phyloP scores from a whole-genome alignment of 92 coral and sea anemone genomes.

The Phymanthus crucifer region DNA sequence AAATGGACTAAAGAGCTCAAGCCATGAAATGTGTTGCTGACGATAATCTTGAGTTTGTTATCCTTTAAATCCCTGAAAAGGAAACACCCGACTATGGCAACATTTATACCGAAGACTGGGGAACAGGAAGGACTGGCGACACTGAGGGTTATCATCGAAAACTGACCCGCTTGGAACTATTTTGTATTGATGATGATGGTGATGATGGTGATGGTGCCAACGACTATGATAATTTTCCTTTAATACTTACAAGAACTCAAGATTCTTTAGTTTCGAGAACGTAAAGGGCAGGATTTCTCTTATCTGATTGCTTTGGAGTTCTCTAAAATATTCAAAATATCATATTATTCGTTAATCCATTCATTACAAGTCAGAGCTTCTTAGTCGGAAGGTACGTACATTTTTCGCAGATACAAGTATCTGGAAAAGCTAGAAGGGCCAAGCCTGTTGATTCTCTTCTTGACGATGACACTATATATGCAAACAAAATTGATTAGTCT shows the following conservation, averaged over 20 bases:
- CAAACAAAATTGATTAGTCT: neutral
- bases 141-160: too few species aligned
- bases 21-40: conserved; percentile 62
- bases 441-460: conserved; percentile 36
- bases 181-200: too few species aligned
- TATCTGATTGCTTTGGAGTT: conserved; percentile 54
- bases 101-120: neutral
- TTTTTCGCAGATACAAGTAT: conserved; percentile 42
- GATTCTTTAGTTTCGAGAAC: conserved; percentile 44
- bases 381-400: conserved; percentile 47
- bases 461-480: conserved; percentile 19
- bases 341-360: neutral
- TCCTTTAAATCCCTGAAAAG: conserved; percentile 38
- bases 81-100: neutral
- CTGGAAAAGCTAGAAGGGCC: conserved; percentile 62
- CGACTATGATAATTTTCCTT: too few species aligned
- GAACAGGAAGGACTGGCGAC: too few species aligned
- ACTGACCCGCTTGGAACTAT: too few species aligned
- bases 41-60: conserved; percentile 48
- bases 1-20: conserved; percentile 36
- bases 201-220: too few species aligned
- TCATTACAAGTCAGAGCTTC: neutral
- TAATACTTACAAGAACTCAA: conserved; percentile 63
- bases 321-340: conserved; percentile 25
- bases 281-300: conserved; percentile 54